Evolutionary conservation across 2,797 vertebrate species (phyloP), one percentile per base, ranked within the genome.

Genomic region (Anguilla obscura): DNA sequence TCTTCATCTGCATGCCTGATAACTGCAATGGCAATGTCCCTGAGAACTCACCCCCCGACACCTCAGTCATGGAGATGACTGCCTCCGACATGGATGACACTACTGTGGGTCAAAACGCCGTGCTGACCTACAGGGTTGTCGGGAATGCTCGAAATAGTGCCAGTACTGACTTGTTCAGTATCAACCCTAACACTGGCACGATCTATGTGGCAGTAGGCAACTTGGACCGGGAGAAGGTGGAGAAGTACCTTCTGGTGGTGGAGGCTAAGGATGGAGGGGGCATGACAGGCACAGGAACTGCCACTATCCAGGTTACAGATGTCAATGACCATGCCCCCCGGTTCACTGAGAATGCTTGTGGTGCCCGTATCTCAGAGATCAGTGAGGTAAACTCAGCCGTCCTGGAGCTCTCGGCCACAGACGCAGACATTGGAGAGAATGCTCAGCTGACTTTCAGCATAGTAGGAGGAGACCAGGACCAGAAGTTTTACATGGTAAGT

Each of bases 231-330:
- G 98, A 98, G 88, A 95, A 94, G 86, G 95, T 93, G 0, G 96
- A 97, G 76, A 94, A 92, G 14, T 97, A 97, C 87, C 93, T 97
- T 12, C 92, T 98, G 89, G 93, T 95, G 12, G 95, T 98, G 84
- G 97, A 98, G 93, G 97, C 96, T 88, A 95, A 96, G 91, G 97
- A 98, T 58, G 98, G 97, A 0, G 97, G 97, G 86, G 98, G 97
- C 7, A 95, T 98, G 91, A 95, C 92, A 0, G 97, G 97, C 82
- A 98, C 97, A 0, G 97, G 93, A 58, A 98, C 97, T 0, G 97
- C 97, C 18, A 97, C 97, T 69, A 90, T 98, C 86, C 94, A 94
- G 86, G 91, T 98, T 86, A 94, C 93, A n/a, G 98, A 98, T 0
- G 85, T 97, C 50, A 98, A 98, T 1, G 97, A 98, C 90, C 97